Base-by-base conservation (phyloP, 1,140 invertebrate species). In the Cataglyphis hispanica region DNA sequence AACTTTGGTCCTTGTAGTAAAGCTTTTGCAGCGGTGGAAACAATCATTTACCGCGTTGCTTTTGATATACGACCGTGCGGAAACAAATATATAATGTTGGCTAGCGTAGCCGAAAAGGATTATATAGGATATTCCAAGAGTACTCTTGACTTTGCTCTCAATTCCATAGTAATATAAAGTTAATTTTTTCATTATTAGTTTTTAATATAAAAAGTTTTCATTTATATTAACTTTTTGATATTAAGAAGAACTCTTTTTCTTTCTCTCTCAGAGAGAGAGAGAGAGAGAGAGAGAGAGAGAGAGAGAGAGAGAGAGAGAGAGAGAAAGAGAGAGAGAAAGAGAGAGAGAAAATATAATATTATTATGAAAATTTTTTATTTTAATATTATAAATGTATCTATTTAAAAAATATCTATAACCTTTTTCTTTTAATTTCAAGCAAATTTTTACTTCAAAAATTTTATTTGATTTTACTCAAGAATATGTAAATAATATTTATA, bases 31-130 rank as follows among this genome's bases (percentile, higher is more conserved):
- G 19, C 50, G 25, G 22, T 74, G 53, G 67, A 74, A 81, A 83
- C 78, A 83, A 83, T 83, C 78, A 83, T 83, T 83, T 83, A 83
- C 37, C 78, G 40, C 40, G 37, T 25, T 31, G 53, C 34, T 70
- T 70, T 81, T 81, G 78, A 58, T 81, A 43, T 53, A 81, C 53
- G 34, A 70, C 25, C 22, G 53, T 10, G 37, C 53, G 78, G 27
- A 72, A 60, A 72, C 70, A 81, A 81, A 81, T 72, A 53, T 78
- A 67, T 31, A 78, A 80, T 22, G 8, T 34, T 37, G 10, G 40
- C n/a, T 50, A 5, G 46, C 3, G n/a, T 19, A 69, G 31, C 8
- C 6, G 19, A 66, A n/a, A 78, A 50, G 31, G 37, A 67, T 78
- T 50, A 50, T 43, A 53, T 25, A 53, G 16, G 11, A 0, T 40